A percentile compares a stretch with the other conserved stretches of the same genome.
Conservation (phyloP, 2,888 invertebrate species). For the Dichetophora obliterata region DNA sequence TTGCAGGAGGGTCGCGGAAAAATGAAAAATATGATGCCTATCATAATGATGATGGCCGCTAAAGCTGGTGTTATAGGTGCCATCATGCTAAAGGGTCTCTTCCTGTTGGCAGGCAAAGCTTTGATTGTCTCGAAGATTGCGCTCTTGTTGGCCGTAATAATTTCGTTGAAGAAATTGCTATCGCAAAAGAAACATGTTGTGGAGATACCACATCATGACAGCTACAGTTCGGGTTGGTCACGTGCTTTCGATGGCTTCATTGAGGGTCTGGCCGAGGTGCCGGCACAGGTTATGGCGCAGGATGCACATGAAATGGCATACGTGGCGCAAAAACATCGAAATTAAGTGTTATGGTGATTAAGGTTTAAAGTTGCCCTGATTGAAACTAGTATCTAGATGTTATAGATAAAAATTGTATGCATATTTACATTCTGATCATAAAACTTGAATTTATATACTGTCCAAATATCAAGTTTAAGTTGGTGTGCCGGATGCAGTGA, state of each 20-base stretch:
- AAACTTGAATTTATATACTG: too few species aligned
- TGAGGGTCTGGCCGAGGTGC: conserved; percentile 70
- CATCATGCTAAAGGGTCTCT: conserved; percentile 83
- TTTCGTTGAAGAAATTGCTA: conserved; percentile 86
- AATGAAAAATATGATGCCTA: conserved; percentile 79
- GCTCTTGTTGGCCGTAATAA: conserved; percentile 82
- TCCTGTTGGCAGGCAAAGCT: conserved; percentile 86
- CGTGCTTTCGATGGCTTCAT: conserved; percentile 69
- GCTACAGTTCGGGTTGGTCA: conserved; percentile 76
- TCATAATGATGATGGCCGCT: conserved; percentile 82
- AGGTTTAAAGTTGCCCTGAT: too few species aligned
- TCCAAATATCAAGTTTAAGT: too few species aligned
- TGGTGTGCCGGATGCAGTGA: too few species aligned
- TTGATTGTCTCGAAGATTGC: conserved; percentile 88
- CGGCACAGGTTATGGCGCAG: conserved; percentile 64
- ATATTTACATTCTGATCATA: too few species aligned
- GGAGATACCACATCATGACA: conserved; percentile 77
- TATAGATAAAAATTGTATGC: too few species aligned
- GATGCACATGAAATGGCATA: conserved; percentile 76
- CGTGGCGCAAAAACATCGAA: conserved; percentile 71
- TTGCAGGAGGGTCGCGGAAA: conserved; percentile 78
- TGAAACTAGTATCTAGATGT: too few species aligned
- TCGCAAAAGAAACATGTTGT: conserved; percentile 77
- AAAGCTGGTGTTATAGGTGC: conserved; percentile 87
- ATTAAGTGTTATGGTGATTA: too few species aligned